These are phyloP conservation scores for Albula glossodonta DNA, from an alignment of 2,113 vertebrate genomes.

Conservation along the genomic window DNA sequence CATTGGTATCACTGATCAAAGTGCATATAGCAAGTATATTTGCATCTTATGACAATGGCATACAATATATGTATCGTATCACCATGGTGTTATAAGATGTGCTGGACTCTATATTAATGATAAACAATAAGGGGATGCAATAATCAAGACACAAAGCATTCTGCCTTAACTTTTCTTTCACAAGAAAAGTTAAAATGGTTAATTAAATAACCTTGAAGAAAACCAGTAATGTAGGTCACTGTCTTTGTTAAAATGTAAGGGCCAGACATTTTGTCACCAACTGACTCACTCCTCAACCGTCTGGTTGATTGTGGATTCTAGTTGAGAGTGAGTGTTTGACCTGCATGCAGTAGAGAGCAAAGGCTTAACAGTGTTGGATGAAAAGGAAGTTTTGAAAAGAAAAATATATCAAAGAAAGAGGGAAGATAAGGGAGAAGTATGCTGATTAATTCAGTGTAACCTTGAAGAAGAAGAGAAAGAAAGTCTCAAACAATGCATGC, in stretches of 20 bases:
- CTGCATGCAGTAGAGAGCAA: not conserved
- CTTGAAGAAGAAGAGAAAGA: no score
- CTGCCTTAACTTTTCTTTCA: not conserved
- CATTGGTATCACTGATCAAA: not conserved
- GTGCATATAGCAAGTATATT: no score
- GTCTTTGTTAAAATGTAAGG: not conserved
- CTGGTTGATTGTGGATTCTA: not conserved
- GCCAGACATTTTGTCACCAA: not conserved
- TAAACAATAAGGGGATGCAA: not conserved
- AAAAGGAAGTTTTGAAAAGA: not conserved
- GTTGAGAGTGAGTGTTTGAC: not conserved
- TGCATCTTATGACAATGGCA: not conserved
- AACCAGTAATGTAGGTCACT: not conserved
- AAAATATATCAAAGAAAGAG: not conserved
- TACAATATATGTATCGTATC: not conserved
- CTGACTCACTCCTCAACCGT: not conserved
- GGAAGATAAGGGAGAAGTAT: not conserved
- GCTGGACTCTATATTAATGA: not conserved
- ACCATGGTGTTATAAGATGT: not conserved
- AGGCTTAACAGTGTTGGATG: not conserved
- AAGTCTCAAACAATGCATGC: no score
- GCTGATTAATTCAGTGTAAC: no score
- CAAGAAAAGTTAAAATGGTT: not conserved
- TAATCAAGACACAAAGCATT: not conserved
- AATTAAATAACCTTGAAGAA: not conserved